Base-by-base conservation (phyloP, 2,113 vertebrate species). In the Corapipo altera region DNA sequence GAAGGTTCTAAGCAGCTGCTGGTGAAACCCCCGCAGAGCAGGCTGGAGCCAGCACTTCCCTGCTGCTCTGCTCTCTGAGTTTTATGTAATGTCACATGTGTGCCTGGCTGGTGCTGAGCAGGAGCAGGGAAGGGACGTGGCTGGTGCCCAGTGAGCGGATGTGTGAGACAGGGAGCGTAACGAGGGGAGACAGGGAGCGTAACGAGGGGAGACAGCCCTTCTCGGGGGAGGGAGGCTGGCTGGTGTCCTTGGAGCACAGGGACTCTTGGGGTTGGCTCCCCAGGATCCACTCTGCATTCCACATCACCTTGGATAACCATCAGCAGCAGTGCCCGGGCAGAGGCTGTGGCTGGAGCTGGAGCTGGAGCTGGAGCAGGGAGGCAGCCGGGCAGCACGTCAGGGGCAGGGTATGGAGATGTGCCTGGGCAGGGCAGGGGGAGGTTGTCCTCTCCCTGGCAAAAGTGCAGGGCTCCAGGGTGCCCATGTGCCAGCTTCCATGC, bases 201-300 rank as follows among this genome's bases (percentile, higher is more conserved):
- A 46, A 69, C 0, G 12, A 30, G 74, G 61, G 61, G n/a, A 69
- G 83, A 65, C 69, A 81, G 85, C 43, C 64, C 37, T 15, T 39
- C 83, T 27, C 11, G 0, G n/a, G 57, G 70, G 41, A 43, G 44
- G 44, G 3, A 30, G 48, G 64, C 49, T 58, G 55, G 46, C 74
- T 4, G 12, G 55, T 7, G 0, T 21, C 73, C 57, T 58, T 0
- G 15, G 49, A 75, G 48, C 11, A 1, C n/a, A 10, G 17, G 5
- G 23, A 10, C 77, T n/a, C 12, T 8, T 0, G 71, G 57, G 30
- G 6, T 9, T 37, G 62, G 77, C 72, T 79, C 33, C 57, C 35
- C 22, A 0, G 24, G 69, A 33, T 7, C 67, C 0, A 3, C 72
- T 51, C 51, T 41, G 46, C 6, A 0, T 7, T 0, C 5, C 1